Conservation (phyloP, 2,888 invertebrate species). For the Nemapogon koenigi region DNA sequence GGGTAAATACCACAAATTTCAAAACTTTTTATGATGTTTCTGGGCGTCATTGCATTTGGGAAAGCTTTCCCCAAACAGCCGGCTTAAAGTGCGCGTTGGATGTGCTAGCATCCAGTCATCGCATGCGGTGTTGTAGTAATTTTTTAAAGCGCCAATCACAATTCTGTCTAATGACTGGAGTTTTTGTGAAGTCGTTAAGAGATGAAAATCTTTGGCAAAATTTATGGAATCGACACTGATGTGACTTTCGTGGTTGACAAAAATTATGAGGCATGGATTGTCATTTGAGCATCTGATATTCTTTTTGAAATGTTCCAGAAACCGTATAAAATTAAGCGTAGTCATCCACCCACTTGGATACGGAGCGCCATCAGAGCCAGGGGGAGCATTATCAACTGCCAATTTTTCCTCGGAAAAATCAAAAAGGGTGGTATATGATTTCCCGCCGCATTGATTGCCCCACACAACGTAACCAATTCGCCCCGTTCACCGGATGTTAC, state of each 20-base stretch:
- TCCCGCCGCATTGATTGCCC: conserved; percentile 28
- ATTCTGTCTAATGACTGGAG: conserved; percentile 25
- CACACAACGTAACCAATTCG: conserved; percentile 25
- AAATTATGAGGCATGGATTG: conserved; percentile 21
- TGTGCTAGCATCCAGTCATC: conserved; percentile 25
- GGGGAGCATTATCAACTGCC: conserved; percentile 26
- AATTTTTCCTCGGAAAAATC: conserved; percentile 28
- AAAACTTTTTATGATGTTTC: conserved; percentile 25
- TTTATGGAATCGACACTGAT: conserved; percentile 22
- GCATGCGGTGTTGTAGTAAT: conserved; percentile 17
- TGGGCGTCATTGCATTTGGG: conserved; percentile 17
- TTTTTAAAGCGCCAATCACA: conserved; percentile 22
- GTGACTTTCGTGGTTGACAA: conserved; percentile 26
- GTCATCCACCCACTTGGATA: conserved; percentile 28
- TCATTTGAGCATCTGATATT: conserved; percentile 21
- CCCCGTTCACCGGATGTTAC: conserved; percentile 32
- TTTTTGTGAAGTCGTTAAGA: conserved; percentile 28
- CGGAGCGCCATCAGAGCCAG: conserved; percentile 25
- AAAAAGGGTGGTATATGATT: conserved; percentile 30
- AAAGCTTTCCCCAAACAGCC: conserved; percentile 20
- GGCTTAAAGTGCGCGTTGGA: conserved; percentile 25
- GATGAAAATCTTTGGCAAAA: conserved; percentile 25
- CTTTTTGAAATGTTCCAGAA: conserved; percentile 24
- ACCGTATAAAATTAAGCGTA: conserved; percentile 20
- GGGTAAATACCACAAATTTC: conserved; percentile 24